Conservation (phyloP, 1,140 invertebrate species). For the Drosophila truncata region DNA sequence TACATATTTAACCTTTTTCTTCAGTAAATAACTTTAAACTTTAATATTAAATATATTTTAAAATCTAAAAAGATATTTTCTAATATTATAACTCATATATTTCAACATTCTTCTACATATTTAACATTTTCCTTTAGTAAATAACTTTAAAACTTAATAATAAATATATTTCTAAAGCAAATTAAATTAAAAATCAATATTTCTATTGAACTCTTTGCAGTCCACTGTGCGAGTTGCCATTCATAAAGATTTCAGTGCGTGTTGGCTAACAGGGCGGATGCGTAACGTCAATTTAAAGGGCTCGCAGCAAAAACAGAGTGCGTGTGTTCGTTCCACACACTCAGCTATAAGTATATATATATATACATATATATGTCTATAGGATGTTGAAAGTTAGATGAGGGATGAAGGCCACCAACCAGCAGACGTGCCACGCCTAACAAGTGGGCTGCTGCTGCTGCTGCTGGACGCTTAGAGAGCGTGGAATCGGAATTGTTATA, state of each 20-base stretch:
- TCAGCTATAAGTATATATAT: neutral
- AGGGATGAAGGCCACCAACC: neutral
- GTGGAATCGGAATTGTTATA: neutral
- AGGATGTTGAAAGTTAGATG: neutral
- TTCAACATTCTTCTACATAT: no score
- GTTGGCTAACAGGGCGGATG: constrained; percentile 58
- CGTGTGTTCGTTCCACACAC: constrained; percentile 1
- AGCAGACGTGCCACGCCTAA: constrained; percentile 58
- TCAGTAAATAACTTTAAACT: neutral
- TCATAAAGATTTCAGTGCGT: constrained; percentile 60
- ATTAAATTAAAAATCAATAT: neutral
- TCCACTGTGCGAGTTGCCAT: constrained; percentile 35
- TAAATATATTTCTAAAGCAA: no score
- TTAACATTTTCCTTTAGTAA: no score
- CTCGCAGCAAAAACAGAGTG: constrained; percentile 35
- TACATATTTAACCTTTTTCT: no score
- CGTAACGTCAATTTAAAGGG: constrained; percentile 73
- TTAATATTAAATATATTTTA: no score
- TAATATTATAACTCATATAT: no score
- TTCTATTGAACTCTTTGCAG: rapidly evolving
- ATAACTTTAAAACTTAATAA: neutral
- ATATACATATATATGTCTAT: neutral
- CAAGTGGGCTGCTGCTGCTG: constrained; percentile 44
- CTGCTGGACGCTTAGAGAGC: neutral
- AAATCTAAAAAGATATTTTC: no score